Percentiles rank a stretch among this genome's conserved stretches.
Conservation (phyloP, 64 coral and sea anemone genomes). For the Montipora foliosa region DNA sequence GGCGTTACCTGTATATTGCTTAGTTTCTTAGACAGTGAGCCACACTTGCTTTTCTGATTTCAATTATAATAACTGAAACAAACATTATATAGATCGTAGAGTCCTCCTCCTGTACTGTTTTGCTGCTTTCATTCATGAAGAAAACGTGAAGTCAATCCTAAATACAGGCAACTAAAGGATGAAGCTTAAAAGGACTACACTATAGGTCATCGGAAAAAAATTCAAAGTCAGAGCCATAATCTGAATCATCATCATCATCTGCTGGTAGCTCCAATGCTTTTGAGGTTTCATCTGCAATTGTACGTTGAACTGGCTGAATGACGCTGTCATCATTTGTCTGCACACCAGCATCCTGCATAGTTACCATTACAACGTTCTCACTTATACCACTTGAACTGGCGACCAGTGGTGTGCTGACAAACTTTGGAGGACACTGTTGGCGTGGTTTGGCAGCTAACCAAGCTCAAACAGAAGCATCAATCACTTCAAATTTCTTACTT, state of each 20-base stretch:
- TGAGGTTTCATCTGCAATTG: background rate
- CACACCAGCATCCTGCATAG: background rate
- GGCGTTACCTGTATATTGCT: too few relatives aligned
- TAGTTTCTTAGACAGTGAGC: too few relatives aligned
- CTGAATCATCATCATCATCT: conserved; percentile 7
- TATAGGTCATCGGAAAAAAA: background rate
- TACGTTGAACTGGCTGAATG: background rate
- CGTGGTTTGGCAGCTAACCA: conserved; percentile 10
- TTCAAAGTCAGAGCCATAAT: conserved; percentile 31
- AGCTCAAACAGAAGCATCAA: conserved; percentile 43
- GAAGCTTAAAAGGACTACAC: background rate
- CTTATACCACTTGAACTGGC: too few relatives aligned
- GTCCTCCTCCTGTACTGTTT: background rate
- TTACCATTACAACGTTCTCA: too few relatives aligned
- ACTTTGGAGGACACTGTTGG: conserved; percentile 25
- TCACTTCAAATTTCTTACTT: conserved; percentile 52
- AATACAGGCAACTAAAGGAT: background rate
- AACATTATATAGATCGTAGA: conserved; percentile 2
- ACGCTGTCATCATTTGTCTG: background rate
- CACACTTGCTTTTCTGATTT: too few relatives aligned
- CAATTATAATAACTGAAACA: background rate
- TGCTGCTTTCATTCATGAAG: too few relatives aligned
- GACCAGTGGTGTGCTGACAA: background rate
- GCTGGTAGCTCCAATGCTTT: conserved; percentile 5
- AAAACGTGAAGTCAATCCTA: background rate